Evolutionary conservation across 2,797 vertebrate genomes (phyloP), one percentile per base, ranked within the genome.

Genomic region (Chrosomus eos): DNA sequence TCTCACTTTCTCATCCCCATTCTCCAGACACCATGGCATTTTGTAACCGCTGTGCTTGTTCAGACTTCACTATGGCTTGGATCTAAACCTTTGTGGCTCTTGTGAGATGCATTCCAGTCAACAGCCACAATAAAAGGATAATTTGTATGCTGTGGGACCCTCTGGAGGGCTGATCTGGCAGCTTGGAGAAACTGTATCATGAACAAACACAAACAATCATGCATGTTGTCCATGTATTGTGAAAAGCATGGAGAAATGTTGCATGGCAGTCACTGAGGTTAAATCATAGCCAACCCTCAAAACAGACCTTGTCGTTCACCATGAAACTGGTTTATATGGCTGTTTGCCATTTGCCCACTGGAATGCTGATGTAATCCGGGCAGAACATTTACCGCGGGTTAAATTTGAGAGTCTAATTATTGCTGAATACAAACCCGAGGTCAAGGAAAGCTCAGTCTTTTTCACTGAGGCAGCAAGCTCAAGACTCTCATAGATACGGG

Each of bases 91-190:
- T 60, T 40, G 60, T 74, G 66, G n/a, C 19, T 33, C 40, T 36
- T 67, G 23, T 68, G 51, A 72, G 78, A 66, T 60, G 40, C 71
- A 71, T 84, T 87, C 83, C 81, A 73, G 73, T 83, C 86, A 51
- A 80, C 77, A 75, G 71, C 68, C 5, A 4, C 51, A 81, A 80
- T 85, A 85, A 85, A 87, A 84, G 81, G 45, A 83, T 83, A 84
- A 76, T 89, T 84, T 88, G 82, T 89, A 78, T 85, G 26, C 48
- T 3, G 1, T 40, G n/a, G 40, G 74, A 76, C 76, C 67, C 72
- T 81, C 55, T 45, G 66, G 48, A 67, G 36, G 45, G 74, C 19
- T 66, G 45, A 73, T 83, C 67, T 83, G 71, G 80, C 72, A 72
- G 85, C 40, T 73, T 26, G 3, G n/a, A 84, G 33, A 18, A 78